phyloP scores from a whole-genome alignment of 2,888 invertebrate genomes.

The Branchellion lobata region DNA sequence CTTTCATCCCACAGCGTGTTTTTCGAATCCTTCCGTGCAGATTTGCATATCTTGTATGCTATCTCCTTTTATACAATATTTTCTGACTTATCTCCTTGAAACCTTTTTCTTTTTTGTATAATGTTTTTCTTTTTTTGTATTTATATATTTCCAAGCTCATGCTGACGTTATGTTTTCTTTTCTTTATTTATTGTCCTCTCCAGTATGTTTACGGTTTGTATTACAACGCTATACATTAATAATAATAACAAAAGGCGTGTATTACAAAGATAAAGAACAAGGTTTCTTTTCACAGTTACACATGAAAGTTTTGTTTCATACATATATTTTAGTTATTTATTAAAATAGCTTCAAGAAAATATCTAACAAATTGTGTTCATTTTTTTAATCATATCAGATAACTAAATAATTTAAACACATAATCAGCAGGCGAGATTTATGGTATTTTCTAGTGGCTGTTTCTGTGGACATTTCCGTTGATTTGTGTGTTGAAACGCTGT shows the following conservation, averaged over 20 bases:
- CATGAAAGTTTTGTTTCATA: too few relatives aligned
- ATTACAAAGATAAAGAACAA: background rate
- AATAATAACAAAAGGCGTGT: background rate
- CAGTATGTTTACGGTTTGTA: background rate
- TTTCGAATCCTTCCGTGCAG: background rate
- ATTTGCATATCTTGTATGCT: slow-evolving; percentile 1
- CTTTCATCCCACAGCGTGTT: background rate
- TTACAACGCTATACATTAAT: background rate
- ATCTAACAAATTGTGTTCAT: too few relatives aligned
- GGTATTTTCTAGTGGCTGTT: too few relatives aligned
- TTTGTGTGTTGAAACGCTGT: too few relatives aligned
- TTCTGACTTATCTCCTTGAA: background rate
- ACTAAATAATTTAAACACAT: too few relatives aligned
- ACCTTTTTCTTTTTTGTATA: background rate
- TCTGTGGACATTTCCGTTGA: too few relatives aligned
- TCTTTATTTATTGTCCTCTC: background rate
- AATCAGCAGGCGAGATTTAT: too few relatives aligned
- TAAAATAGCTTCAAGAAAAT: too few relatives aligned
- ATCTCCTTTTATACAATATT: slow-evolving; percentile 17
- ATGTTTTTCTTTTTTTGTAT: too few relatives aligned
- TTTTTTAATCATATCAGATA: too few relatives aligned
- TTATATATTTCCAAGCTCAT: background rate
- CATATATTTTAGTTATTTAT: too few relatives aligned
- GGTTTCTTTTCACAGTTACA: too few relatives aligned
- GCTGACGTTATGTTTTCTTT: background rate